Evolutionary conservation across 2,888 invertebrate species (phyloP).

Genomic region (Hirtodrosophila trivittata): DNA sequence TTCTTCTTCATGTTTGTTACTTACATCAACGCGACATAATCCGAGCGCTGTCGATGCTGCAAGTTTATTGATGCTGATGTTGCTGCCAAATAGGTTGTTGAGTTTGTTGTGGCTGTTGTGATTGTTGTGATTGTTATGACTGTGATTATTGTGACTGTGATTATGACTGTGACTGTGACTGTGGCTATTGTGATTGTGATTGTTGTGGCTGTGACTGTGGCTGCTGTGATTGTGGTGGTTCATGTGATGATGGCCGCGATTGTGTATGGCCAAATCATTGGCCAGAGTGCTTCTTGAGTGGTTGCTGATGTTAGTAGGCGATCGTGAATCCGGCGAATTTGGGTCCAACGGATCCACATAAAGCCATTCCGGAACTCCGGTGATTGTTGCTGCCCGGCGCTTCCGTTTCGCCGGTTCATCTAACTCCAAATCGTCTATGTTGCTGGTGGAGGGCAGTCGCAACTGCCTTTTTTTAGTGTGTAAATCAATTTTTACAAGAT

Average conservation of each 20-base stretch:
- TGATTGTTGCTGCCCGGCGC: slow-evolving; percentile 17
- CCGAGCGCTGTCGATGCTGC: slow-evolving; percentile 70
- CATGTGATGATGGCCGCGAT: slow-evolving; percentile 47
- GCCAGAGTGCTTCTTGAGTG: slow-evolving; percentile 72
- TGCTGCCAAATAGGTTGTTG: slow-evolving; percentile 11
- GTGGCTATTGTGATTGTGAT: slow-evolving; percentile 20
- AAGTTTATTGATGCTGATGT: slow-evolving; percentile 36
- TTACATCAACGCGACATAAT: slow-evolving; percentile 82
- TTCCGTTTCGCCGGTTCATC: too few relatives aligned
- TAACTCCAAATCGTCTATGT: not conserved
- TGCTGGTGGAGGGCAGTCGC: too few relatives aligned
- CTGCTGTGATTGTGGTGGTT: slow-evolving; percentile 24
- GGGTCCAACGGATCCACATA: too few relatives aligned
- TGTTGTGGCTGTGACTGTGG: slow-evolving; percentile 43
- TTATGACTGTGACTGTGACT: slow-evolving; percentile 20
- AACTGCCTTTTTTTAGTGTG: too few relatives aligned
- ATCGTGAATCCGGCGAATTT: too few relatives aligned
- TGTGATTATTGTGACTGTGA: slow-evolving; percentile 42
- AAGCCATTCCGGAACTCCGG: too few relatives aligned
- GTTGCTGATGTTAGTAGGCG: slow-evolving; percentile 21
- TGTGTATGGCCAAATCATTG: slow-evolving; percentile 75
- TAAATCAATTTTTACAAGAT: too few relatives aligned
- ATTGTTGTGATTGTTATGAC: slow-evolving; percentile 10
- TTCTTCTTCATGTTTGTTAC: slow-evolving; percentile 48
- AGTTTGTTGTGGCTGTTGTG: slow-evolving; percentile 12